Percentiles rank a stretch among this genome's conserved stretches.
Evolutionary conservation across 2,888 invertebrate species (phyloP).

Genomic region (Papilio elwesi): DNA sequence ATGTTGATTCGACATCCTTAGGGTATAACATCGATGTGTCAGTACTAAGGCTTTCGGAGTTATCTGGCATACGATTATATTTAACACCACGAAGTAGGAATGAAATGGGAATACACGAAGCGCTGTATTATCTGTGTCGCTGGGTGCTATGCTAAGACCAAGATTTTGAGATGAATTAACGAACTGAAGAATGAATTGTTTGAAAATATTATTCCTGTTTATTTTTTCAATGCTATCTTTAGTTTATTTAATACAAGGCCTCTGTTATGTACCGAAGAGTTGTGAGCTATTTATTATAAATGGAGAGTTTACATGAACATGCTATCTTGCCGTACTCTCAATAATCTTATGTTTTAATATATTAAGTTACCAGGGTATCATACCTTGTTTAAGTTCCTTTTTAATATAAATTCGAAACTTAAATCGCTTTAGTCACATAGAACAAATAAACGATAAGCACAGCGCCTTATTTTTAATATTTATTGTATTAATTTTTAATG

Average conservation of each 20-base stretch:
- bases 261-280: conserved; percentile 45
- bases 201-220: conserved; percentile 43
- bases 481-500: conserved; percentile 10
- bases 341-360: conserved; percentile 5
- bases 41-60: conserved; percentile 7
- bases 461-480: conserved; percentile 2
- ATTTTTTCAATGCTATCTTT: conserved; percentile 34
- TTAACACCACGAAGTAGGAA: conserved; percentile 55
- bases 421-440: conserved; percentile 11
- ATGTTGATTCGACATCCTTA: conserved; percentile 39
- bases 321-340: conserved; percentile 2
- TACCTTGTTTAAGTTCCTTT: conserved; percentile 8
- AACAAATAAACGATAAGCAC: conserved; percentile 20
- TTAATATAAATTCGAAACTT: conserved; percentile 5
- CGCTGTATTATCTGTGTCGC: conserved; percentile 53
- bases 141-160: conserved; percentile 78
- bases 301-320: conserved; percentile 26
- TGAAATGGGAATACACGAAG: conserved; percentile 48
- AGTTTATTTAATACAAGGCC: conserved; percentile 43
- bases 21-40: neutral
- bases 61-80: conserved; percentile 23
- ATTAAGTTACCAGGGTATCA: conserved; percentile 11
- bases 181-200: conserved; percentile 48
- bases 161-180: conserved; percentile 48
- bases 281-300: conserved; percentile 45